Evolutionary conservation across 2,888 invertebrate species (phyloP), one percentile per base, ranked within the genome.

Genomic region (Dynastes tityus): DNA sequence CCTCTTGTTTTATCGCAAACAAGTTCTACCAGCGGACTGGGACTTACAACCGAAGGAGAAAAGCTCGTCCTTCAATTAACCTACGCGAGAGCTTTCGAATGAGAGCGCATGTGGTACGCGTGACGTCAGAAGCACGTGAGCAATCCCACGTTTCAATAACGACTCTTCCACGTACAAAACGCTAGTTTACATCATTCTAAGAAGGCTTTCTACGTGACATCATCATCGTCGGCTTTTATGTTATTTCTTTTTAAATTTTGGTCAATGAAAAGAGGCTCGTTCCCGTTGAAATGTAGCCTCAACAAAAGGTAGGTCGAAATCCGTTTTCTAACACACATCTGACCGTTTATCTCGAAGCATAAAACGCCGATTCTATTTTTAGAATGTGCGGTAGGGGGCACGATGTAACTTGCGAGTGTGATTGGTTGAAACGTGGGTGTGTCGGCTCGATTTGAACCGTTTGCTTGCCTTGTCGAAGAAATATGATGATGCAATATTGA

Each of bases 371-470:
- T 16, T 53, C 77, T 81, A 79, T 80, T 79, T 79, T 80, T 79
- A 65, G 76, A 68, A 81, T 77, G 75, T 58, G 16, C 74, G 16
- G n/a, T 80, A 79, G 78, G 78, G 76, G 81, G 80, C 79, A 77
- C 78, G 81, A n/a, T 78, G 61, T 11, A 11, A 53, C 49, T n/a
- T 58, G 16, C 22, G 70, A 13, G 16, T 5, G 27, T 55, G 29
- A 82, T 82, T 82, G 82, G 82, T 79, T 29, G 68, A 61, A 22
- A 40, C 27, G 77, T 64, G 80, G 82, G 82, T 80, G 82, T 82
- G 82, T 80, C 68, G 58, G 4, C 29, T 51, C 45, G 16, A 74
- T n/a, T 74, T 61, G 61, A 45, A 13, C 45, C 40, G 27, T 29
- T 55, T 13, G 63, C 32, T 40, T 9, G 29, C 37, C n/a, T 6